Base-by-base conservation (phyloP, 2,797 vertebrate species). In the Acipenser transmontanus region DNA sequence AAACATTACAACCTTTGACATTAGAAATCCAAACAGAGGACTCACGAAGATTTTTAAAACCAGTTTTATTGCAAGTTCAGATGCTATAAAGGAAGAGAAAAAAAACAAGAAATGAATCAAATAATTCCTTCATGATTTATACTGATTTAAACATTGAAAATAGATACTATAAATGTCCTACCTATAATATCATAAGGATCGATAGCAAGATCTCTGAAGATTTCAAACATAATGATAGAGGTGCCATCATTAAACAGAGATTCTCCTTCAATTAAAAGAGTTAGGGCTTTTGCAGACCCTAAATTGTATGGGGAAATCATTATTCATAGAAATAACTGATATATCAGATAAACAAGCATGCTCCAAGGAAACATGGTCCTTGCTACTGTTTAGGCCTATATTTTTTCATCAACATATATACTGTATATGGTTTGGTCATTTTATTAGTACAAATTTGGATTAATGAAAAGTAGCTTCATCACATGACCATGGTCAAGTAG, bases 21-120 rank as follows among this genome's bases (percentile, higher is more conserved):
- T 68, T 56, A 79, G 2, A 68, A 78, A 74, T 77, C 85, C 85
- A 68, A 78, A 71, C 0, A 68, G 1, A 57, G 75, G 67, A 70
- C 82, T 87, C 70, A 52, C 72, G 47, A 84, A 11, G 66, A 75
- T 7, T 69, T 76, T 65, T 49, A 67, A 64, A n/a, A 68, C 11
- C 68, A 77, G 10, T 68, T 52, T 70, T 7, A 56, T 0, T 6
- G 70, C 0, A 62, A 85, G 4, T 0, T 54, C 1, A 14, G 13
- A 4, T 8, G 2, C 84, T 85, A 61, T 34, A 3, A 17, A 49
- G 34, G 57, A 68, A 62, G 47, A 34, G n/a, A 50, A 49, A 47
- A 59, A 51, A 49, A 50, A 62, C 8, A 14, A 4, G 64, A n/a
- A 1, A 13, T 11, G 48, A 6, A 66, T 62, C 49, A 51, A 49